Percentiles rank a stretch among this genome's conserved stretches.
phyloP scores from a whole-genome alignment of 2,113 vertebrate species.

The Saguinus imperator region DNA sequence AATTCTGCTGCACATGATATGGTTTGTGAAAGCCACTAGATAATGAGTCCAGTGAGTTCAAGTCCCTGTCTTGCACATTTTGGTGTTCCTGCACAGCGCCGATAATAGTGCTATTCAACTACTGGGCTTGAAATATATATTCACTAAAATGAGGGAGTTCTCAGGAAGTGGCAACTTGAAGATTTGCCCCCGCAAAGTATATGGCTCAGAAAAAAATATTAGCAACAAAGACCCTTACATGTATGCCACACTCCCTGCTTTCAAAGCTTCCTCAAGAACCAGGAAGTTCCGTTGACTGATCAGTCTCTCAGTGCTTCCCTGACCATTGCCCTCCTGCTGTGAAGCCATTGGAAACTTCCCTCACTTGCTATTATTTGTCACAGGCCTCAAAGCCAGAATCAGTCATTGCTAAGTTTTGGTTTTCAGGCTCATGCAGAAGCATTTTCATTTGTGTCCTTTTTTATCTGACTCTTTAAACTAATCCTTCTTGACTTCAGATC shows the following conservation, averaged over 20 bases:
- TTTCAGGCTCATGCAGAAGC: constrained; percentile 39
- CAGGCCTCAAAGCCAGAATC: not conserved
- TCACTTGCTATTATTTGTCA: not conserved
- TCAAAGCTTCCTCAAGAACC: not conserved
- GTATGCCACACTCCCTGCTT: not conserved
- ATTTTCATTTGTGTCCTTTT: constrained; percentile 74
- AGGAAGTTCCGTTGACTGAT: not conserved
- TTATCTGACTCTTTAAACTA: constrained; percentile 63
- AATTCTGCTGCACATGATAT: not conserved
- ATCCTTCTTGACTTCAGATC: constrained; percentile 72
- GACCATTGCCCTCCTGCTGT: too few relatives aligned
- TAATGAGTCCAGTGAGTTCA: not conserved
- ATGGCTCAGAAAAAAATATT: not conserved
- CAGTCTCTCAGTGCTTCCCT: not conserved
- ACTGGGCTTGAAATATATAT: not conserved
- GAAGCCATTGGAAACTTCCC: not conserved
- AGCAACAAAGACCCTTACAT: not conserved
- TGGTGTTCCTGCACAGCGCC: not conserved
- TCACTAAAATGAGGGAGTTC: not conserved
- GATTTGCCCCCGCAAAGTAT: not conserved
- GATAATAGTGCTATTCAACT: not conserved
- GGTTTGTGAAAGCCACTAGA: not conserved
- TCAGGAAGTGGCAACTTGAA: not conserved
- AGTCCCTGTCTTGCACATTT: not conserved
- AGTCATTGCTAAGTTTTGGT: constrained; percentile 7